phyloP scores from a whole-genome alignment of 2,888 invertebrate genomes.

The Synergus umbraculus region DNA sequence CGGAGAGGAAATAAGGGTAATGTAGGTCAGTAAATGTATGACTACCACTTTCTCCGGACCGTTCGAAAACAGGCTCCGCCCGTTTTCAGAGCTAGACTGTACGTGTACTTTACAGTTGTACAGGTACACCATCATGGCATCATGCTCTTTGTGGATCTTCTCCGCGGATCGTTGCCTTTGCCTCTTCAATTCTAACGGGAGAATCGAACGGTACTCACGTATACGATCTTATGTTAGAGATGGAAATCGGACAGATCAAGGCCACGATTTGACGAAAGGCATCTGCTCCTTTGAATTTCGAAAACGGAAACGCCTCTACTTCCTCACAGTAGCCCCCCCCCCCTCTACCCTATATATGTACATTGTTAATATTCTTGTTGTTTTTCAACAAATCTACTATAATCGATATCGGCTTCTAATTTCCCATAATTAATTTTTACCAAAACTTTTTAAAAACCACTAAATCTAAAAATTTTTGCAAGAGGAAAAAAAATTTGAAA shows the following conservation, averaged over 20 bases:
- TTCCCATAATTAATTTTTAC: too few species aligned
- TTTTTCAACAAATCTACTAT: background rate
- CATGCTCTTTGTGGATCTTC: conserved; percentile 53
- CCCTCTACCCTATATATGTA: background rate
- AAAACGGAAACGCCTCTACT: conserved; percentile 36
- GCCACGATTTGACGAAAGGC: conserved; percentile 54
- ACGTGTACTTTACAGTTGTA: conserved; percentile 23
- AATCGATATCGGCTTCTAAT: background rate
- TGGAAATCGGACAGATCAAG: conserved; percentile 65
- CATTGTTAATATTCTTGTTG: too few species aligned
- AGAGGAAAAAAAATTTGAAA: too few species aligned
- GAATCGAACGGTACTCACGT: conserved; percentile 69
- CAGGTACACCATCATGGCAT: conserved; percentile 13
- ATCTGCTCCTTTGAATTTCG: conserved; percentile 25
- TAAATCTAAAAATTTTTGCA: too few species aligned
- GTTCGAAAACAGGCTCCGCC: conserved; percentile 73
- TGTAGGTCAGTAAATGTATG: conserved; percentile 76
- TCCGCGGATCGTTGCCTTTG: conserved; percentile 50
- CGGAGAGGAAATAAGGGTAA: conserved; percentile 66
- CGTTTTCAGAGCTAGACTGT: conserved; percentile 23
- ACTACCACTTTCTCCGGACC: conserved; percentile 75
- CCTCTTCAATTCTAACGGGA: conserved; percentile 59
- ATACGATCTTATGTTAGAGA: conserved; percentile 57
- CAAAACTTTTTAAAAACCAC: too few species aligned
- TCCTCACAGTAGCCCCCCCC: conserved; percentile 14